phyloP scores from a whole-genome alignment of 2,888 invertebrate species.

The Pseudanteris insignis region DNA sequence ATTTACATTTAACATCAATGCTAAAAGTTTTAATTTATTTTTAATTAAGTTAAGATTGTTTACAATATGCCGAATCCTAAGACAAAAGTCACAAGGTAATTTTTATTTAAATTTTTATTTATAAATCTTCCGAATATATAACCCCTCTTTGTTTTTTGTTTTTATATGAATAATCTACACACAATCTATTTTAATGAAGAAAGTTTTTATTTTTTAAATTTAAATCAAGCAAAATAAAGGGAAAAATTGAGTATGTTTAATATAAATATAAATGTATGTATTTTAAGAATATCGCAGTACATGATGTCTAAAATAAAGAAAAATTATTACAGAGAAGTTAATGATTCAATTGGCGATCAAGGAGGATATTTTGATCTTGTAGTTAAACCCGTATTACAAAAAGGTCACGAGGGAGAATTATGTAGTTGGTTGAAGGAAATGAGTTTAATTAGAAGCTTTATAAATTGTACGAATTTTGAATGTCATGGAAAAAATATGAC shows the following conservation, averaged over 20 bases:
- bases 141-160: constrained; percentile 3
- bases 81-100: constrained; percentile 5
- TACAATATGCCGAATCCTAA: constrained; percentile 1
- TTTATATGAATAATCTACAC: no score
- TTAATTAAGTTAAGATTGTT: constrained; percentile 1
- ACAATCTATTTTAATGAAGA: no score
- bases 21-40: background rate
- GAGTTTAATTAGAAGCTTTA: constrained; percentile 66
- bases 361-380: constrained; percentile 67
- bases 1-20: constrained; percentile 4
- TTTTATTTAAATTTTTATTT: background rate
- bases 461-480: constrained; percentile 60
- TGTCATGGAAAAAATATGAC: constrained; percentile 66
- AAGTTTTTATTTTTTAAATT: no score
- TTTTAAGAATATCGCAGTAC: no score
- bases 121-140: background rate
- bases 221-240: no score
- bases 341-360: constrained; percentile 54
- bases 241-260: no score
- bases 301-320: no score
- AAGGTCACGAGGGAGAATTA: constrained; percentile 69
- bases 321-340: constrained; percentile 41
- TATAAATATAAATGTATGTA: no score
- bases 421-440: constrained; percentile 69
- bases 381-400: constrained; percentile 67